phyloP scores from a whole-genome alignment of 2,888 invertebrate genomes.

The Philereme vetulata region DNA sequence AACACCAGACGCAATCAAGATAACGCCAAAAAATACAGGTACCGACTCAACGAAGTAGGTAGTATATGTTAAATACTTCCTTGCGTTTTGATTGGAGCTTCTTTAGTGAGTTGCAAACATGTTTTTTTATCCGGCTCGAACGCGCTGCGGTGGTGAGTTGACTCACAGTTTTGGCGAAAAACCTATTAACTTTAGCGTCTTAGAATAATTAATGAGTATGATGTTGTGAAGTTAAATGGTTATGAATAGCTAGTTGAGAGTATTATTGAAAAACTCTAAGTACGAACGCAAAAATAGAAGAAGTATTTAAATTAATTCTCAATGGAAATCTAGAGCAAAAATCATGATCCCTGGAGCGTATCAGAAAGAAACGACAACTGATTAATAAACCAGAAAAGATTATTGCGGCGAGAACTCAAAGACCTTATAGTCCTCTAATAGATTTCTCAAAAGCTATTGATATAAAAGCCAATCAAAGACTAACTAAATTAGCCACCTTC shows the following conservation, averaged over 20 bases:
- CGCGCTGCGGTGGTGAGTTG: background rate
- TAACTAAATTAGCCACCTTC: constrained; percentile 14
- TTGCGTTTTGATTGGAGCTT: background rate
- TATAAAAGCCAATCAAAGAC: background rate
- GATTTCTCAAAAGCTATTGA: background rate
- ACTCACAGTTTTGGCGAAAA: background rate
- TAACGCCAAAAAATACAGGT: constrained; percentile 6
- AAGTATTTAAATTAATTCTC: too few species aligned
- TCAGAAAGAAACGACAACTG: too few species aligned
- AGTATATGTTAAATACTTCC: background rate
- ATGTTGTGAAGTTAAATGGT: too few species aligned
- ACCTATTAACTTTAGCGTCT: too few species aligned
- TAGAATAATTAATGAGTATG: too few species aligned
- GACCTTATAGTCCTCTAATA: background rate
- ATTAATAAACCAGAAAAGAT: background rate
- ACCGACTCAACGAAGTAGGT: background rate
- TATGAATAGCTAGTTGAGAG: too few species aligned
- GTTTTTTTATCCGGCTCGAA: background rate
- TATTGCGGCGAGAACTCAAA: background rate
- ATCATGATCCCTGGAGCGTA: too few species aligned
- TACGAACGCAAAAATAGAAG: too few species aligned
- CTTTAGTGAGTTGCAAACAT: background rate
- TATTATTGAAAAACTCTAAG: too few species aligned
- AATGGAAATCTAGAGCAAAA: too few species aligned
- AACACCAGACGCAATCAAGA: constrained; percentile 11